phyloP scores from a whole-genome alignment of 1,140 invertebrate species.

The Drosophila tropicalis region DNA sequence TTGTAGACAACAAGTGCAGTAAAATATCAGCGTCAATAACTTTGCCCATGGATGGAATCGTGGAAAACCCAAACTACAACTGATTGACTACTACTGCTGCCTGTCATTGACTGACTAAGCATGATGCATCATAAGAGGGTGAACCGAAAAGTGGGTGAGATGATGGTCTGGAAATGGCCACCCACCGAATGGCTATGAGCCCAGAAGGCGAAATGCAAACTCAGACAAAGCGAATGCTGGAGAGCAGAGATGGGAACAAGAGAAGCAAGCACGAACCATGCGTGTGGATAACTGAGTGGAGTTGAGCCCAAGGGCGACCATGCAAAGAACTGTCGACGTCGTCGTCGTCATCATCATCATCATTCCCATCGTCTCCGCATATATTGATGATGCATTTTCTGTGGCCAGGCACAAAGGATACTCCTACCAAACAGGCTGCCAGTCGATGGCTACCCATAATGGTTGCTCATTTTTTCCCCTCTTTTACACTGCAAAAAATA shows the following conservation, averaged over 20 bases:
- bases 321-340: conserved; percentile 16
- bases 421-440: conserved; percentile 14
- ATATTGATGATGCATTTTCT: conserved; percentile 77
- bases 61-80: conserved; percentile 16
- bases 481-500: conserved; percentile 23
- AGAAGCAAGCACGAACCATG: conserved; percentile 26
- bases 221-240: conserved; percentile 44
- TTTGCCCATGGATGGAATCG: conserved; percentile 38
- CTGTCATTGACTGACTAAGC: conserved; percentile 60
- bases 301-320: conserved; percentile 46
- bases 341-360: neutral
- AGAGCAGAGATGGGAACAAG: conserved; percentile 13
- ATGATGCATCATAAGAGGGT: conserved; percentile 49
- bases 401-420: conserved; percentile 46
- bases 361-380: conserved; percentile 6
- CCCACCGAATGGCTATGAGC: conserved; percentile 28
- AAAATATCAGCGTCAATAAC: conserved; percentile 62
- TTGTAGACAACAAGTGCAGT: conserved; percentile 61
- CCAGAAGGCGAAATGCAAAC: conserved; percentile 42
- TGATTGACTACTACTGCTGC: conserved; percentile 17
- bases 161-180: conserved; percentile 16
- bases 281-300: conserved; percentile 46
- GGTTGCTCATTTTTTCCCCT: conserved; percentile 50
- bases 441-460: conserved; percentile 25
- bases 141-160: conserved; percentile 42